A percentile compares a stretch with the other conserved stretches of the same genome.
phyloP scores from a whole-genome alignment of 2,797 vertebrate genomes.

The Semaprochilodus insignis region DNA sequence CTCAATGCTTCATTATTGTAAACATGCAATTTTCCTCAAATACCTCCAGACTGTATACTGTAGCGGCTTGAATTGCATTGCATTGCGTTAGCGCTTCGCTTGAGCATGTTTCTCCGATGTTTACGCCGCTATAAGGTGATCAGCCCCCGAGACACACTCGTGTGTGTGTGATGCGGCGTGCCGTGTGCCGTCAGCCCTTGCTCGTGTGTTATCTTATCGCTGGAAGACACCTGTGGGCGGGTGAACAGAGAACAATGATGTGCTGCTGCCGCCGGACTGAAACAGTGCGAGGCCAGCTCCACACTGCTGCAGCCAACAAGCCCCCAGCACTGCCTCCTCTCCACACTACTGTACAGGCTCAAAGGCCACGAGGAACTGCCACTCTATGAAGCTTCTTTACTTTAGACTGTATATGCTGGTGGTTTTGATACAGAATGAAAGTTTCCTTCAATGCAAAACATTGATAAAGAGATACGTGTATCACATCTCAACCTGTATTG shows the following conservation, averaged over 20 bases:
- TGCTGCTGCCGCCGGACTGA: constrained; percentile 36
- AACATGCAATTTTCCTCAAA: not conserved
- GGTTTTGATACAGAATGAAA: no score
- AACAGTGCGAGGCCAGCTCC: constrained; percentile 36
- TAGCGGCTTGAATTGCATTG: constrained; percentile 37
- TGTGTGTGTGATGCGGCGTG: constrained; percentile 44
- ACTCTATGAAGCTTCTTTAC: not conserved
- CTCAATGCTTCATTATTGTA: not conserved
- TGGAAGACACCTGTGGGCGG: constrained; percentile 48
- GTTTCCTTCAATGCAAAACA: no score
- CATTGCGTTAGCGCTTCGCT: not conserved
- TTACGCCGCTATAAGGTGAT: constrained; percentile 39
- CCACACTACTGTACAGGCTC: not conserved
- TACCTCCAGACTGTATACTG: not conserved
- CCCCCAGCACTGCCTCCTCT: constrained; percentile 4
- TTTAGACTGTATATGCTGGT: not conserved
- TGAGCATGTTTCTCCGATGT: constrained; percentile 4
- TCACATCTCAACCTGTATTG: no score
- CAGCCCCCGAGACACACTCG: constrained; percentile 25
- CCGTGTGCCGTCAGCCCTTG: constrained; percentile 1
- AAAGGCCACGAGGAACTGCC: not conserved
- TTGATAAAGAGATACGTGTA: no score
- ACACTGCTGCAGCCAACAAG: not conserved
- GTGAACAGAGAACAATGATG: constrained; percentile 55
- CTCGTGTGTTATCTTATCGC: constrained; percentile 53